Evolutionary conservation across 2,888 invertebrate genomes (phyloP).

Genomic region (Tetropium fuscum): DNA sequence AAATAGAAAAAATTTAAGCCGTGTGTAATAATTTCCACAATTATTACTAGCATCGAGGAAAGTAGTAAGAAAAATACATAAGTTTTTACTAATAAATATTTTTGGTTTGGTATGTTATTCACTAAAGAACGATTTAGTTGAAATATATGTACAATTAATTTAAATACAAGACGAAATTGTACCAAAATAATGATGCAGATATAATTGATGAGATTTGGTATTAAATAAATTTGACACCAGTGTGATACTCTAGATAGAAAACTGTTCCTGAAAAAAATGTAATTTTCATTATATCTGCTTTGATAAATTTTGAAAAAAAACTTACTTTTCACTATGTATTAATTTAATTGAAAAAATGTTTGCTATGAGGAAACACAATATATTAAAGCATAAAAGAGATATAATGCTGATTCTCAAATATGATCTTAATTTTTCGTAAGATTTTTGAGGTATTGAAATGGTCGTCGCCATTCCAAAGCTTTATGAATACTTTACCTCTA

Average conservation of each 20-base stretch:
- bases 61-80: background rate
- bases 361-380: background rate
- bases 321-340: background rate
- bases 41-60: background rate
- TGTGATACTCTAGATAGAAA: constrained; percentile 2
- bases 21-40: background rate
- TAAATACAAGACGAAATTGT: background rate
- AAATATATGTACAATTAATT: background rate
- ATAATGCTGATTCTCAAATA: background rate
- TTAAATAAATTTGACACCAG: background rate
- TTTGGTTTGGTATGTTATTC: background rate
- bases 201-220: constrained; percentile 4
- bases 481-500: too few relatives aligned
- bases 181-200: background rate
- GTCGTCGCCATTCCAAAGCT: background rate
- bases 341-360: background rate
- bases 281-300: background rate
- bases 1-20: background rate
- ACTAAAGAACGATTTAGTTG: background rate
- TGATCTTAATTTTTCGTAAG: background rate
- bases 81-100: background rate
- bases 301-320: too few relatives aligned
- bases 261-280: constrained; percentile 1
- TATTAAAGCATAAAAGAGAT: background rate
- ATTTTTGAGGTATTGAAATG: background rate